Base-by-base conservation (phyloP, 2,888 invertebrate genomes). In the Heliconius charithonia region DNA sequence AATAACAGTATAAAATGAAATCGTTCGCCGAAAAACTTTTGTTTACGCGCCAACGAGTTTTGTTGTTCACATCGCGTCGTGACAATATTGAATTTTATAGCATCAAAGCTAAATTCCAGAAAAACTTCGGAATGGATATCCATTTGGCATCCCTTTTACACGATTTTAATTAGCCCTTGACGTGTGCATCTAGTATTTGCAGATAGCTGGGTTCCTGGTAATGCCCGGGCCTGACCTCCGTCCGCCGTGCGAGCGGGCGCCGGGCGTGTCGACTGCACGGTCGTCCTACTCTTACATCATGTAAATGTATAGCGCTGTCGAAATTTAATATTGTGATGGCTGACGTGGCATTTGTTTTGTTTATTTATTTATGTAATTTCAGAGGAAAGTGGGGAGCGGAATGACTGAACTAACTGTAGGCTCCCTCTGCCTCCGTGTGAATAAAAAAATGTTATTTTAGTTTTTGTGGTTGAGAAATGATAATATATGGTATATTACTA, bases 21-120 rank as follows among this genome's bases (percentile, higher is more conserved):
- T n/a, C n/a, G n/a, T 37, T 59, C 59, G 56, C 32, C n/a, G 71
- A 72, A 72, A 59, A 78, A 78, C 37, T 74, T 69, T 27, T 41
- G 69, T 78, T 74, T 74, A 78, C 69, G 69, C 69, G 51, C 45
- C 70, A 63, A 63, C 51, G 56, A 77, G 78, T 75, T 75, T 70
- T 63, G 51, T 78, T 78, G 75, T 72, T 75, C 56, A 70, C 62
- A 76, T 72, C 25, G 62, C 73, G 67, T 45, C 45, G 12, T 25
- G 62, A 66, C 72, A 79, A 77, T 77, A 79, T 79, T 79, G 63
- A 74, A 73, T 76, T 79, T 62, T 71, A 73, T 63, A 66, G 63
- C 66, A 62, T 78, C 80, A 80, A 80, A 80, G 80, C 71, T 63
- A 29, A 78, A 80, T 80, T 76, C 78, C 75, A 69, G 41, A 72